These are phyloP conservation scores for Mythimna lalbum DNA, from an alignment of 2,888 invertebrate species.

Conservation along the genomic window DNA sequence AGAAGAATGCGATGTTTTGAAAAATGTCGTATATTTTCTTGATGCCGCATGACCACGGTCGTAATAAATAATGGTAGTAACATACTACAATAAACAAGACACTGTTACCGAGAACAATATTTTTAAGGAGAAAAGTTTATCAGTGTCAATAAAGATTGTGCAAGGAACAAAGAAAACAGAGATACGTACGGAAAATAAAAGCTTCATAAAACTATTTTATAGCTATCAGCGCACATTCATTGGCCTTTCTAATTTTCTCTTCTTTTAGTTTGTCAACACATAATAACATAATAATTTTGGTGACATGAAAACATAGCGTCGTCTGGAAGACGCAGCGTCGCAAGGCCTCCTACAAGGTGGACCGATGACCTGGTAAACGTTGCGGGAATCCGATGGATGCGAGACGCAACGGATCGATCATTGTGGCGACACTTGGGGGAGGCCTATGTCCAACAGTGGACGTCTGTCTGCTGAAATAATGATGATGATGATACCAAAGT, in stretches of 20 bases:
- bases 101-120: slow-evolving; percentile 25
- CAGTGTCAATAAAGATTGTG: neutral
- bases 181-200: neutral
- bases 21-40: slow-evolving; percentile 44
- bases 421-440: too few species aligned
- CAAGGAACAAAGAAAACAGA: neutral
- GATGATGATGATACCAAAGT: too few species aligned
- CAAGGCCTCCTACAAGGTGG: too few species aligned
- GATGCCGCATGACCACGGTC: slow-evolving; percentile 21
- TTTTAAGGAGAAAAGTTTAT: slow-evolving; percentile 7
- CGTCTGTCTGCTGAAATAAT: too few species aligned
- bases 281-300: too few species aligned
- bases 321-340: too few species aligned
- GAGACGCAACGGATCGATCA: too few species aligned
- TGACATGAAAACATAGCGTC: too few species aligned
- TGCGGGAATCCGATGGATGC: too few species aligned
- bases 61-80: slow-evolving; percentile 40
- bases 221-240: neutral
- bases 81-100: slow-evolving; percentile 27
- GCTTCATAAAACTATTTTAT: neutral
- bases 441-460: too few species aligned
- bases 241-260: neutral
- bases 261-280: neutral
- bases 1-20: slow-evolving; percentile 25
- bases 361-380: too few species aligned